Conservation (phyloP, 1,140 invertebrate genomes). For the Dryas iulia region DNA sequence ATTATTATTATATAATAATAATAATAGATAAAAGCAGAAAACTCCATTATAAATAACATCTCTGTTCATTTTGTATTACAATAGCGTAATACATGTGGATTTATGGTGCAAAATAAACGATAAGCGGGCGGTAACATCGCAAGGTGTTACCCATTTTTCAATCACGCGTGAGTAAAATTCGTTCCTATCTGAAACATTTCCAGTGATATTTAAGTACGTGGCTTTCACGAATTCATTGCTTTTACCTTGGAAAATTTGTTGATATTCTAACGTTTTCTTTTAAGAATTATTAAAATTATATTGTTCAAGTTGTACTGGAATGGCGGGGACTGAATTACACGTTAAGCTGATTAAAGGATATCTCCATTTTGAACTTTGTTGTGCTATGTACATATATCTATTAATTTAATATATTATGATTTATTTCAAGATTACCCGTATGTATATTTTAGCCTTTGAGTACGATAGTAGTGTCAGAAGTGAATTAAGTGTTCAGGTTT, state of each 20-base stretch:
- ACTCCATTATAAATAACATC: background rate
- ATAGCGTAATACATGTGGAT: conserved; percentile 17
- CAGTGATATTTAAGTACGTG: conserved; percentile 34
- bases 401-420: too few species aligned
- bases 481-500: too few species aligned
- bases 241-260: background rate
- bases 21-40: background rate
- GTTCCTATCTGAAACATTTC: conserved; percentile 47
- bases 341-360: too few species aligned
- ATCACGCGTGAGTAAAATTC: conserved; percentile 53
- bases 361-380: too few species aligned
- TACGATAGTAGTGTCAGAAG: too few species aligned
- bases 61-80: conserved; percentile 15
- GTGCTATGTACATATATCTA: too few species aligned
- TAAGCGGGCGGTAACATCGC: conserved; percentile 50
- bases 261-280: background rate
- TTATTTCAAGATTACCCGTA: too few species aligned
- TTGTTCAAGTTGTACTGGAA: too few species aligned
- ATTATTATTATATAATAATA: background rate
- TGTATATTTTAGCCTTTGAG: too few species aligned
- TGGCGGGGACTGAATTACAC: too few species aligned
- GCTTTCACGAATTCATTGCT: background rate
- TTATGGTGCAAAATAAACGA: conserved; percentile 31
- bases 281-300: too few species aligned
- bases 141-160: conserved; percentile 67